A percentile compares a stretch with the other conserved stretches of the same genome.
Conservation (phyloP, 2,888 invertebrate genomes). For the Aphodius sticticus region DNA sequence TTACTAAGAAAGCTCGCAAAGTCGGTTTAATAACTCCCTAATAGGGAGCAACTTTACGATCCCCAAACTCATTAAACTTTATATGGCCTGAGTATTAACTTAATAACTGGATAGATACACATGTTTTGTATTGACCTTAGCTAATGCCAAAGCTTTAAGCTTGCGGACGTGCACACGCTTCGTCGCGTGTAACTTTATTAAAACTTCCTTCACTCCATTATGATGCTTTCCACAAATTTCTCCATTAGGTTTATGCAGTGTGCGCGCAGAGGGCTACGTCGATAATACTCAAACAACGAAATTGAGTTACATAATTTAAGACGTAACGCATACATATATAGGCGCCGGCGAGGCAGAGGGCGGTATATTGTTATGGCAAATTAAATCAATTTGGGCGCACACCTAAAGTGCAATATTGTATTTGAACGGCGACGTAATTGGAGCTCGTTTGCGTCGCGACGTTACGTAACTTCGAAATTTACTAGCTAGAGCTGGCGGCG, state of each 20-base stretch:
- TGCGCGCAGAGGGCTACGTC: not conserved
- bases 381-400: not conserved
- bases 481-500: not conserved
- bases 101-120: constrained; percentile 1
- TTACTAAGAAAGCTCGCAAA: not conserved
- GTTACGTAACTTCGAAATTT: not conserved
- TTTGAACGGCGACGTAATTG: not conserved
- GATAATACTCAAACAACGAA: not conserved
- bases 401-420: constrained; percentile 4
- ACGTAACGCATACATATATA: not conserved
- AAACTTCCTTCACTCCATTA: constrained; percentile 23
- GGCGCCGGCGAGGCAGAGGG: not conserved
- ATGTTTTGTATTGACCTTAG: constrained; percentile 31
- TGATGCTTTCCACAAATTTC: not conserved
- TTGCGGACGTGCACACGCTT: not conserved
- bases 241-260: not conserved
- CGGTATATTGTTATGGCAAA: not conserved
- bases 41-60: not conserved
- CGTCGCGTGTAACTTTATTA: constrained; percentile 32
- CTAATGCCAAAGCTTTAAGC: constrained; percentile 23
- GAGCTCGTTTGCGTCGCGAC: constrained; percentile 4
- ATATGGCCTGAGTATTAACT: constrained; percentile 30
- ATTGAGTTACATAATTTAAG: not conserved
- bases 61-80: constrained; percentile 33
- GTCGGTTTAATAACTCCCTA: not conserved